Percentiles rank a stretch among this genome's conserved stretches.
phyloP scores from a whole-genome alignment of 2,888 invertebrate species.

The Dione vanillae region DNA sequence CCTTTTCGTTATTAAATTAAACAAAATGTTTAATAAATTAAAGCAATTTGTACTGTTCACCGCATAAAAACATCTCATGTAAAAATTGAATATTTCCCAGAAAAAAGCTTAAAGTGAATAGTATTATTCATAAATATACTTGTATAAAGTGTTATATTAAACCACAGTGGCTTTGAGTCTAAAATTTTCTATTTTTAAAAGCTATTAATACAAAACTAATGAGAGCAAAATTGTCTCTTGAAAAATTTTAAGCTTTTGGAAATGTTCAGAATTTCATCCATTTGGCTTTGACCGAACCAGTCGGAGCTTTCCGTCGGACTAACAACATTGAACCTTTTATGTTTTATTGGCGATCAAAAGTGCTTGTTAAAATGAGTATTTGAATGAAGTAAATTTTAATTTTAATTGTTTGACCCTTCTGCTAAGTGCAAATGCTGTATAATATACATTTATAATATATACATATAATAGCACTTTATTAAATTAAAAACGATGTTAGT shows the following conservation, averaged over 20 bases:
- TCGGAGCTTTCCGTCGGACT: background rate
- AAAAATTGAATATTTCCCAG: too few species aligned
- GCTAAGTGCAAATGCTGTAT: background rate
- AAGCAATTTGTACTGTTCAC: too few species aligned
- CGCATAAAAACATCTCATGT: too few species aligned
- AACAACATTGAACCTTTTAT: background rate
- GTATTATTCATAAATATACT: too few species aligned
- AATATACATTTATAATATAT: background rate
- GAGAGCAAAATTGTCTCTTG: background rate
- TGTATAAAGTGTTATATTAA: too few species aligned
- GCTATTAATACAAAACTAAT: background rate
- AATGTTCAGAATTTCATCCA: background rate
- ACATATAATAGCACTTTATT: background rate
- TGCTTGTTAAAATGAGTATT: background rate
- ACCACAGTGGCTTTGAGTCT: background rate
- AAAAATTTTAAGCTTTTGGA: background rate
- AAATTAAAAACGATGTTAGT: too few species aligned
- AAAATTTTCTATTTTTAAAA: background rate
- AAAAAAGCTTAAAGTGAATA: too few species aligned
- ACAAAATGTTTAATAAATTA: too few species aligned
- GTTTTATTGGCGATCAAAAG: background rate
- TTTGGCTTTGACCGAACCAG: conserved; percentile 8
- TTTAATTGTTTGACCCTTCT: background rate
- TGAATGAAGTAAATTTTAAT: background rate
- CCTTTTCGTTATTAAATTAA: too few species aligned